These are phyloP conservation scores for Apis florea DNA, from an alignment of 1,140 invertebrate genomes.

Conservation along the genomic window DNA sequence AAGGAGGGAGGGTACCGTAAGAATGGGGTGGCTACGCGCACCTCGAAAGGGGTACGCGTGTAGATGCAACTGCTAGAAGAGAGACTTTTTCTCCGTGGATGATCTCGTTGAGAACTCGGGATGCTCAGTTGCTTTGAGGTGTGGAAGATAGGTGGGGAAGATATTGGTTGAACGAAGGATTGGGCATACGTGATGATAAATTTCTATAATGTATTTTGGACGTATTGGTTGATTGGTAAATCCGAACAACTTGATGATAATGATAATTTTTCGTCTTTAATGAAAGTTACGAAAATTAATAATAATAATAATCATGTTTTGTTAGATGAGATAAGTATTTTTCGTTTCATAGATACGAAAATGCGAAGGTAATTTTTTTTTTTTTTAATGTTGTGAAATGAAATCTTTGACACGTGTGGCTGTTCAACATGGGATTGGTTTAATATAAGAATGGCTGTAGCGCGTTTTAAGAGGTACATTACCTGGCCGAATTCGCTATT, in stretches of 20 bases:
- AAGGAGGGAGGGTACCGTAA: constrained; percentile 58
- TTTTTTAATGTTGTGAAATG: neutral
- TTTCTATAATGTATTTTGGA: too few species aligned
- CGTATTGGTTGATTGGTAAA: too few species aligned
- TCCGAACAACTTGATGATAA: too few species aligned
- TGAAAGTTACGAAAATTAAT: too few species aligned
- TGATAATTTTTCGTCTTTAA: too few species aligned
- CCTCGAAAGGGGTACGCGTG: constrained; percentile 28
- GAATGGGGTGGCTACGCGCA: constrained; percentile 54
- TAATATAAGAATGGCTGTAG: neutral
- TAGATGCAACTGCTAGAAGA: constrained; percentile 16
- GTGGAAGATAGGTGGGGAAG: too few species aligned
- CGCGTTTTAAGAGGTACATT: neutral
- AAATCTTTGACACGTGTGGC: neutral
- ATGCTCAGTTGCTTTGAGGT: neutral
- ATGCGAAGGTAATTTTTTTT: neutral
- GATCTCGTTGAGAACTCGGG: too few species aligned
- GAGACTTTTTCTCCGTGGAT: too few species aligned
- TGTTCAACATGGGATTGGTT: neutral
- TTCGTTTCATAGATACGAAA: neutral
- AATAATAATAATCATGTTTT: too few species aligned
- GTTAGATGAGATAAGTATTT: too few species aligned
- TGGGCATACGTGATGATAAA: too few species aligned
- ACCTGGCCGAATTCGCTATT: constrained; percentile 35
- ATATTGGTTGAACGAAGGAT: too few species aligned